Conservation (phyloP, 2,888 invertebrate genomes). For the Pasiphila rectangulata region DNA sequence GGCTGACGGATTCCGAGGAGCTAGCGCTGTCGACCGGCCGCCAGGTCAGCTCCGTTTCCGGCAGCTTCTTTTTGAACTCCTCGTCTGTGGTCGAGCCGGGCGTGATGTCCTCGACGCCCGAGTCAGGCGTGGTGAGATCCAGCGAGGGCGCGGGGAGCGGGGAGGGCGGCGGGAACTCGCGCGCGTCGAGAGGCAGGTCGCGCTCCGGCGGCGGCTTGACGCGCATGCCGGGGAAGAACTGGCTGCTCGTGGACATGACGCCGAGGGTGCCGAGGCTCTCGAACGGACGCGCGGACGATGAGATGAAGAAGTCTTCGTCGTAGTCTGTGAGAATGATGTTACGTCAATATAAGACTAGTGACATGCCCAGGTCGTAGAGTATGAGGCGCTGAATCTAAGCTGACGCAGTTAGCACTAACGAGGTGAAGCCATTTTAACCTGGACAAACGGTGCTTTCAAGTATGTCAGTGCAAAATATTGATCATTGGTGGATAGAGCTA, state of each 20-base stretch:
- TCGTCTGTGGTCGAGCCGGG: constrained; percentile 70
- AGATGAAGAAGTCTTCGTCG: constrained; percentile 87
- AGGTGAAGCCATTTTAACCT: too few relatives aligned
- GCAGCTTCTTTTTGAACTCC: constrained; percentile 54
- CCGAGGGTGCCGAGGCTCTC: constrained; percentile 81
- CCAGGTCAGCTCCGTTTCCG: constrained; percentile 49
- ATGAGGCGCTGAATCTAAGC: too few relatives aligned
- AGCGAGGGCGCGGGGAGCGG: constrained; percentile 57
- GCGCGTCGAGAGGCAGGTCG: constrained; percentile 46
- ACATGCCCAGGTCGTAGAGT: too few relatives aligned
- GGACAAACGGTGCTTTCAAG: too few relatives aligned
- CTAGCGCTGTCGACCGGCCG: constrained; percentile 62
- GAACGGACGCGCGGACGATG: constrained; percentile 87
- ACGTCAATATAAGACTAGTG: too few relatives aligned
- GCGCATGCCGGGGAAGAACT: constrained; percentile 86
- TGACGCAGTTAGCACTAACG: too few relatives aligned
- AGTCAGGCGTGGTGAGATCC: constrained; percentile 82
- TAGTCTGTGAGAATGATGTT: constrained; percentile 64
- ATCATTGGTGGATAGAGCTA: too few relatives aligned
- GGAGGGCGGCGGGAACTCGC: constrained; percentile 49
- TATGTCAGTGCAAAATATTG: too few relatives aligned
- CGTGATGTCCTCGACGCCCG: constrained; percentile 83
- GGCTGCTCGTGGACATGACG: constrained; percentile 80
- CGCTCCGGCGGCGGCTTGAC: constrained; percentile 54
- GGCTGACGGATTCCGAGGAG: constrained; percentile 71